Evolutionary conservation across 2,888 invertebrate species (phyloP).

Genomic region (Pseudolycoriella hygida): DNA sequence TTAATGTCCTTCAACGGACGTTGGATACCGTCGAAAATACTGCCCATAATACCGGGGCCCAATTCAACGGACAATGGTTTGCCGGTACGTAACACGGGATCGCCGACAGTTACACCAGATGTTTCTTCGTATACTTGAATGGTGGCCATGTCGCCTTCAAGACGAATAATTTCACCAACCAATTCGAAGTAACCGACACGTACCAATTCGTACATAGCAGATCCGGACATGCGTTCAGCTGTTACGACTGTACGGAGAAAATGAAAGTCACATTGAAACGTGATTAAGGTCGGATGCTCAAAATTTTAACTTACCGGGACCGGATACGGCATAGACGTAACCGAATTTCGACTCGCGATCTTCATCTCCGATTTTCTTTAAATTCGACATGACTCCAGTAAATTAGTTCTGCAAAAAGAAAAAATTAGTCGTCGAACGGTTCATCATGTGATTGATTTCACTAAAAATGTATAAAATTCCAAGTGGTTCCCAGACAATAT

Average conservation of each 20-base stretch:
- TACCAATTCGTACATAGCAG: conserved; percentile 99
- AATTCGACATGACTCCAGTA: conserved; percentile 39
- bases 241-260: conserved; percentile 66
- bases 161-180: conserved; percentile 98
- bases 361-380: conserved; percentile 61
- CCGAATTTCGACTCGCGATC: conserved; percentile 82
- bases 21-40: conserved; percentile 99
- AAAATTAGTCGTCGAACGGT: too few species aligned
- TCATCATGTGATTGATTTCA: too few species aligned
- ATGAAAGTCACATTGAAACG: neutral
- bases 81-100: conserved; percentile 95
- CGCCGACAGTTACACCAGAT: conserved; percentile 97
- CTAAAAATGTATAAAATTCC: neutral
- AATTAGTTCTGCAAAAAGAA: neutral
- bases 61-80: conserved; percentile 98
- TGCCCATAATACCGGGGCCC: conserved; percentile 97
- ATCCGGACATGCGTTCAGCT: conserved; percentile 97
- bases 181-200: conserved; percentile 95
- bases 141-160: conserved; percentile 99
- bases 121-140: conserved; percentile 97
- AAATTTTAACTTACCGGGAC: conserved; percentile 85
- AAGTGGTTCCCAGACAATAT: neutral
- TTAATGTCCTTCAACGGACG: conserved; percentile 93
- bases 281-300: neutral
- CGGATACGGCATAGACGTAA: conserved; percentile 93